Evolutionary conservation across 2,888 invertebrate genomes (phyloP), one percentile per base, ranked within the genome.

Genomic region (Pegoplata infirma): DNA sequence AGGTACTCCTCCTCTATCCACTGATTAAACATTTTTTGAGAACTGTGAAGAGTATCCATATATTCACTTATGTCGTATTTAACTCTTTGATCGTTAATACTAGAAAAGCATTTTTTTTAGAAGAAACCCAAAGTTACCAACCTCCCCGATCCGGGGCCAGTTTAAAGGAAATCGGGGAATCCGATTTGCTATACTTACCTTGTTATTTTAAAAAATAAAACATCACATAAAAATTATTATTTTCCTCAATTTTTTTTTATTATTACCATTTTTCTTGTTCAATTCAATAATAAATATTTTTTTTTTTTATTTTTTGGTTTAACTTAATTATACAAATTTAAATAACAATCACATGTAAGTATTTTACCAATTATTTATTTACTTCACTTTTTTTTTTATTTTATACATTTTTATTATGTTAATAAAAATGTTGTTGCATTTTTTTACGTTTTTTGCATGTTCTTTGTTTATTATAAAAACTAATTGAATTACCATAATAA

Each of bases 341-440:
- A 79, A 75, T 79, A 79, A 79, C 79, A 79, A 79, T 79, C 71
- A 79, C 79, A 58, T 71, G 66, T 79, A 79, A 71, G 75, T 79
- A 75, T 79, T 68, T 76, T 59, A 66, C 71, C 51, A 59, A 71
- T 69, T 44, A 59, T 53, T 67, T 67, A 53, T 56, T 63, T 63
- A 40, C 47, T 75, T 68, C 36, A 23, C 47, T 17, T 40, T 16
- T 36, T 36, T 47, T 44, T 69, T 46, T 46, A 66, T 40, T 44
- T 58, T n/a, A 14, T 51, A n/a, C 14, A 25, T 16, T 58, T 72
- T 53, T 46, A 63, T 68, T 40, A 12, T 40, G 21, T 68, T 75
- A 63, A 55, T 75, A 63, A 68, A 68, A 68, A 49, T 46, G 1
- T 40, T 3, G n/a, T 40, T 1, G 36, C 5, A n/a, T n/a, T n/a